phyloP scores from a whole-genome alignment of 1,140 invertebrate genomes.

The Centruroides sculpturatus region DNA sequence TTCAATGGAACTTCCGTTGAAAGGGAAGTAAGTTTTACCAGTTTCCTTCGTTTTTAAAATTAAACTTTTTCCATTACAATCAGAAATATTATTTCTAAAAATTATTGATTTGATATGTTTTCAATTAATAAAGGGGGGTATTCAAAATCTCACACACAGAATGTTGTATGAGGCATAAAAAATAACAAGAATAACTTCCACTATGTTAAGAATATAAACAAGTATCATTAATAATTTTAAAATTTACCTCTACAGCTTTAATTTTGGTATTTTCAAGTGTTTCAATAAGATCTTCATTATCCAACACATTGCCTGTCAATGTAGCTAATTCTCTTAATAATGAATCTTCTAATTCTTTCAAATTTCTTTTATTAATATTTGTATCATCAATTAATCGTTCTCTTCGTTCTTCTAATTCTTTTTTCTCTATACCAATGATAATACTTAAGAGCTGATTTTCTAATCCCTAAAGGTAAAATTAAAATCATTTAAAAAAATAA shows the following conservation, averaged over 20 bases:
- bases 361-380: slow-evolving; percentile 62
- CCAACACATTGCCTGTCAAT: slow-evolving; percentile 59
- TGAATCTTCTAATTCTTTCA: slow-evolving; percentile 59
- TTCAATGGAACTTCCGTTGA: no score
- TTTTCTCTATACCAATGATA: slow-evolving; percentile 61
- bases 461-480: slow-evolving; percentile 40
- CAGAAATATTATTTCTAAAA: no score
- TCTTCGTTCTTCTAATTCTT: slow-evolving; percentile 62
- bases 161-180: no score
- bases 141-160: no score
- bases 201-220: no score
- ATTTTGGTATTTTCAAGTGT: slow-evolving; percentile 83
- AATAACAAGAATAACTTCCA: no score
- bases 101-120: no score
- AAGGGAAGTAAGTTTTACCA: no score
- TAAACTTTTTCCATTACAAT: no score
- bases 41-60: no score
- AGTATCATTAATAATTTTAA: slow-evolving; percentile 12
- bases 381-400: slow-evolving; percentile 70
- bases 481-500: no score
- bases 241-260: slow-evolving; percentile 64
- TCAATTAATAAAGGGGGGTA: no score
- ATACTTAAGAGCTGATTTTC: slow-evolving; percentile 78
- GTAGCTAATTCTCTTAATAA: slow-evolving; percentile 62
- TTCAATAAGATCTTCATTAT: slow-evolving; percentile 69